Base-by-base conservation (phyloP, 2,888 invertebrate species). In the Notodonta dromedarius region DNA sequence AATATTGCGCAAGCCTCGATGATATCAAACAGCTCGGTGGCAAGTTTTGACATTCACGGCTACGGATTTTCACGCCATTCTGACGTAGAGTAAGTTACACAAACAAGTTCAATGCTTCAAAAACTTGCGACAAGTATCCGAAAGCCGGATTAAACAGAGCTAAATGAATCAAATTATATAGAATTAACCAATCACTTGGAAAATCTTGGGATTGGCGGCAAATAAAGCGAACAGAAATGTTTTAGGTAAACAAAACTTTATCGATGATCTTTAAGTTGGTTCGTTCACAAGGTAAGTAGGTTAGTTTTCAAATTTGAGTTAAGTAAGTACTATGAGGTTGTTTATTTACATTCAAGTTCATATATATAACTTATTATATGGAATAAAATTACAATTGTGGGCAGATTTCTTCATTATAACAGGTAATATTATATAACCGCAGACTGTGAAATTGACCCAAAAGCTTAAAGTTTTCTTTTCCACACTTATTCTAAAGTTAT, bases 21-120 rank as follows among this genome's bases (percentile, higher is more conserved):
- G 54, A 61, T 40, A 57, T 42, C 58, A 14, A 56, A 32, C 48
- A 53, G 50, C 50, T 53, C 55, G 42, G 52, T 56, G 54, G 24
- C 61, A 72, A 73, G 67, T 73, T 68, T 67, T 70, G 76, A 65
- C 73, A 63, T 46, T 63, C 60, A 61, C 48, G 44, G 57, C 32
- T 64, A 65, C 65, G 57, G 69, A 64, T 66, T 67, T 66, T 73
- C 67, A 75, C 71, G 62, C 71, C 64, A 16, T 63, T 66, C 61
- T 59, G 62, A 61, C 62, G 60, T 58, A 53, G 44, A 70, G 64
- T 67, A 70, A 75, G 64, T 75, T 68, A 55, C 54, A 63, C 54
- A 60, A 61, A 63, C 57, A 60, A 65, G 70, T 67, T 74, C 72
- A 55, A 68, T 63, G 61, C 60, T 51, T 58, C 60, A 51, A 62